Evolutionary conservation across 1,140 invertebrate genomes (phyloP).

Genomic region (Ooceraea biroi): DNA sequence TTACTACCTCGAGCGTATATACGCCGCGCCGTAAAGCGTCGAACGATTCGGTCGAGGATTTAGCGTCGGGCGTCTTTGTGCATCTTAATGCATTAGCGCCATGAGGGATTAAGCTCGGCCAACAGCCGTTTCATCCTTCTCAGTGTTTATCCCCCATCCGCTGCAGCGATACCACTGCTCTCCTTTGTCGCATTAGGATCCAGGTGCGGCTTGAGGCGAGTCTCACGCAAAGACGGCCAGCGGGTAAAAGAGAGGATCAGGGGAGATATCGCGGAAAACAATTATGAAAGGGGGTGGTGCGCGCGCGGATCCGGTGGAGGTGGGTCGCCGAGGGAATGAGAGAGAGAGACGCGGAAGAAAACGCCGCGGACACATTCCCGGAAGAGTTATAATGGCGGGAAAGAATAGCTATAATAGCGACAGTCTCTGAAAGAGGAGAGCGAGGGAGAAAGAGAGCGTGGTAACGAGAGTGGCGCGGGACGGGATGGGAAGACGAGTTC

Average conservation of each 20-base stretch:
- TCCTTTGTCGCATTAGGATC: constrained; percentile 50
- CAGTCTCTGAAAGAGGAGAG: constrained; percentile 34
- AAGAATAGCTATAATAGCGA: constrained; percentile 76
- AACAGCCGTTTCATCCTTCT: constrained; percentile 23
- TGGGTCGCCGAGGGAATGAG: not conserved
- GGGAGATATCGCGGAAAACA: constrained; percentile 67
- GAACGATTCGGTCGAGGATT: constrained; percentile 48
- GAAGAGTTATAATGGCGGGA: constrained; percentile 75
- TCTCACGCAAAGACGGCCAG: constrained; percentile 17
- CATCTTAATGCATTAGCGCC: constrained; percentile 35
- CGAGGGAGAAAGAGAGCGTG: constrained; percentile 14
- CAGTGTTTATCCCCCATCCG: constrained; percentile 13
- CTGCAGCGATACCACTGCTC: not conserved
- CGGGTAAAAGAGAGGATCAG: constrained; percentile 25
- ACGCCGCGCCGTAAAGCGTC: not conserved
- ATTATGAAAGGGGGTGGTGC: constrained; percentile 60
- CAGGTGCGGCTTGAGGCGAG: not conserved
- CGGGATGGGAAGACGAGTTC: not conserved
- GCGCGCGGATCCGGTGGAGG: too few species aligned
- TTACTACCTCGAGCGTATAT: not conserved
- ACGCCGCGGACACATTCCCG: constrained; percentile 63
- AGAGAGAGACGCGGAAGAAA: not conserved
- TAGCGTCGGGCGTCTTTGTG: constrained; percentile 26
- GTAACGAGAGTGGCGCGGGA: constrained; percentile 14
- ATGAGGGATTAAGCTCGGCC: constrained; percentile 43